Conservation (phyloP, 2,113 vertebrate genomes). For the Colossoma macropomum region DNA sequence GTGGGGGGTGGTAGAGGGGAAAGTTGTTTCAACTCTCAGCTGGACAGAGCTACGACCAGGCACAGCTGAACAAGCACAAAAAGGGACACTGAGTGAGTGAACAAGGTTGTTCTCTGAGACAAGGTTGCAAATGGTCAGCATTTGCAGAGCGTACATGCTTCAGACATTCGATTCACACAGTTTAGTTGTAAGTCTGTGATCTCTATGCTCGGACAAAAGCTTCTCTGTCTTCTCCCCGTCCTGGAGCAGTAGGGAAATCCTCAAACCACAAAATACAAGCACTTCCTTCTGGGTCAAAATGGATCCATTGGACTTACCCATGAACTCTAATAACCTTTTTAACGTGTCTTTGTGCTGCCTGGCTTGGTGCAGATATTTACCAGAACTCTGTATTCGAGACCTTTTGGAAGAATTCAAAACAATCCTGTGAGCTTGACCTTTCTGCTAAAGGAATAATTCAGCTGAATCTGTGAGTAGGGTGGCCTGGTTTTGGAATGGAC, state of each 20-base stretch:
- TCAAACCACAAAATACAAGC: constrained; percentile 10
- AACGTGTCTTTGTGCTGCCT: constrained; percentile 9
- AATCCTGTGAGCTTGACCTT: background rate
- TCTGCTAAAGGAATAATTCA: background rate
- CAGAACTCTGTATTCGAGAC: background rate
- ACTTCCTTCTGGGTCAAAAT: background rate
- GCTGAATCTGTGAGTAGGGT: too few species aligned
- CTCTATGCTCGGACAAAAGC: constrained; percentile 44
- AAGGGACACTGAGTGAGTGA: constrained; percentile 21
- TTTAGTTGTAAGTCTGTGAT: constrained; percentile 12
- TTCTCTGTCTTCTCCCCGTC: constrained; percentile 31
- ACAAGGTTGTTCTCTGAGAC: background rate
- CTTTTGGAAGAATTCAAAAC: constrained; percentile 9
- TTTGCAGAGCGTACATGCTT: constrained; percentile 16
- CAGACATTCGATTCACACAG: constrained; percentile 27
- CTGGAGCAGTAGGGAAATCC: constrained; percentile 20
- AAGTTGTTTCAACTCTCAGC: constrained; percentile 48
- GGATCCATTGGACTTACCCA: background rate
- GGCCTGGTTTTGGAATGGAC: too few species aligned
- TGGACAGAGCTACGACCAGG: constrained; percentile 51
- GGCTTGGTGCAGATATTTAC: background rate
- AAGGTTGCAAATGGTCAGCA: constrained; percentile 28
- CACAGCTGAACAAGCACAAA: constrained; percentile 74
- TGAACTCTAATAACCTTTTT: constrained; percentile 71
- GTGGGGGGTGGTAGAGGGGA: background rate